These are phyloP conservation scores for Acomys russatus DNA, from an alignment of 2,797 vertebrate genomes.

Conservation along the genomic window DNA sequence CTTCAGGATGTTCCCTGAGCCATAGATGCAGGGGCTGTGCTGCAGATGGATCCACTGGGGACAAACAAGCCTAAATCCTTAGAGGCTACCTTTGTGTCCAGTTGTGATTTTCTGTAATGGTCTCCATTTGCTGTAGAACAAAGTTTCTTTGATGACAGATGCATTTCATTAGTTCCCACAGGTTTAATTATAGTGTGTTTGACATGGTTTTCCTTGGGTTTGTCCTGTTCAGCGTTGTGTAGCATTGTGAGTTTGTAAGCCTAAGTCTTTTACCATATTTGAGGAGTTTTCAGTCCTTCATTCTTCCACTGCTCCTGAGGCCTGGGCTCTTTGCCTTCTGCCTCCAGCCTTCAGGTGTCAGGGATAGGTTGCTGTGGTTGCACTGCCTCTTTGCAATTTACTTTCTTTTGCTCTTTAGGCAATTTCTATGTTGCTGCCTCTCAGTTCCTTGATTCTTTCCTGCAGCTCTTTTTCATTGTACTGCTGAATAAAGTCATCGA, in stretches of 20 bases:
- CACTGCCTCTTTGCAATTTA: not conserved
- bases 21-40: not conserved
- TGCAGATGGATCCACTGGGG: not conserved
- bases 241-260: not conserved
- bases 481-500: not conserved
- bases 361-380: not conserved
- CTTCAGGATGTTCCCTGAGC: not conserved
- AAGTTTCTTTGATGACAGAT: not conserved
- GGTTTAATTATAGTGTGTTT: not conserved
- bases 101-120: not conserved
- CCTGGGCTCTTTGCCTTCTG: not conserved
- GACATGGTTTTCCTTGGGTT: not conserved
- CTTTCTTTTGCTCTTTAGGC: not conserved
- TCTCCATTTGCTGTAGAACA: not conserved
- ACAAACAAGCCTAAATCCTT: not conserved
- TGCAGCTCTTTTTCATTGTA: not conserved
- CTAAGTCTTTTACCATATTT: conserved; percentile 18
- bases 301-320: not conserved
- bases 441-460: not conserved
- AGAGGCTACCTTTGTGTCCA: not conserved
- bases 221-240: not conserved
- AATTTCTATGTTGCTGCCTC: not conserved
- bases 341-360: not conserved
- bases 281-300: not conserved
- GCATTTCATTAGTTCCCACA: not conserved